Evolutionary conservation across 2,888 invertebrate genomes (phyloP).

Genomic region (Hydraecia micacea): DNA sequence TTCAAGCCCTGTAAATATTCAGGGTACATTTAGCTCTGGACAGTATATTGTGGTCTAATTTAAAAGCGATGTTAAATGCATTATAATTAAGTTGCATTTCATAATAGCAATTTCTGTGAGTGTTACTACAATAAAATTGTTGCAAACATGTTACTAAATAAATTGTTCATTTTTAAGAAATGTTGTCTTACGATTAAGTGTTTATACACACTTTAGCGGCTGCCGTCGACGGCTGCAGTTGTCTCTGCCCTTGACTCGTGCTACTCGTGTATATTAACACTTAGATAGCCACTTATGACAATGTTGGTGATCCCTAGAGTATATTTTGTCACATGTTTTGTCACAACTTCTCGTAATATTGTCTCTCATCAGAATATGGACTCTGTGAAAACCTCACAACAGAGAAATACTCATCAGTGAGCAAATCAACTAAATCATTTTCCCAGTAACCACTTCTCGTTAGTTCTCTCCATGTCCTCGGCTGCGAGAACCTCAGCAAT

Average conservation of each 20-base stretch:
- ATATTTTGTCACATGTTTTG: background rate
- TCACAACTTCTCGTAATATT: background rate
- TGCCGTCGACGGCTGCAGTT: too few relatives aligned
- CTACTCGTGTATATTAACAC: too few relatives aligned
- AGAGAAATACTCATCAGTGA: background rate
- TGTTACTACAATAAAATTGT: background rate
- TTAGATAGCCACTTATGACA: background rate
- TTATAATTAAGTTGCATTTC: background rate
- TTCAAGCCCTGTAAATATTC: slow-evolving; percentile 63
- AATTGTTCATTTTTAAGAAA: background rate
- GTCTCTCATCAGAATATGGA: background rate
- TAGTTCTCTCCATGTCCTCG: slow-evolving; percentile 8
- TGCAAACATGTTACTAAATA: background rate
- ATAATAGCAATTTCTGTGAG: background rate
- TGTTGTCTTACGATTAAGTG: background rate
- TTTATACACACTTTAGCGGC: background rate
- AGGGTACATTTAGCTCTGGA: slow-evolving; percentile 62
- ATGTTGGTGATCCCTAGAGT: background rate
- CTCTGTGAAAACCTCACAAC: too few relatives aligned
- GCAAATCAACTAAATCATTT: background rate
- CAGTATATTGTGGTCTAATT: slow-evolving; percentile 43
- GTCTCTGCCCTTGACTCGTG: too few relatives aligned
- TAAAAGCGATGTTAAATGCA: background rate
- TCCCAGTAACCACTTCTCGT: background rate
- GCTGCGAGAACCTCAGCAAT: slow-evolving; percentile 63